Evolutionary conservation across 2,113 vertebrate species (phyloP).

Genomic region (Butorides virescens): DNA sequence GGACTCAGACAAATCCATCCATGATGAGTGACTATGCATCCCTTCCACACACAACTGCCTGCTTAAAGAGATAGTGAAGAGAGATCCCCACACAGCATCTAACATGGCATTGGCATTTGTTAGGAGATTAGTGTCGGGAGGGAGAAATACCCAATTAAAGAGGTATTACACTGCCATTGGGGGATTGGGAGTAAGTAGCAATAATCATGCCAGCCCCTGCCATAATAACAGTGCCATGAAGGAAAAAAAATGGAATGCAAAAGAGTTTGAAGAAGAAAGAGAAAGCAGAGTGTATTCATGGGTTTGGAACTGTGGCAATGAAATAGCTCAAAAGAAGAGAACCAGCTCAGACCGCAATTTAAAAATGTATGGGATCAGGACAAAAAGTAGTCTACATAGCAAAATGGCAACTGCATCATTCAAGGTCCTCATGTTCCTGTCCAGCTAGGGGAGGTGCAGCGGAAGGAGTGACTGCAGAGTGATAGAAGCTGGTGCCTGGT

Average conservation of each 20-base stretch:
- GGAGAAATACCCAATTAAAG: slow-evolving; percentile 64
- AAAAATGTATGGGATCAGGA: slow-evolving; percentile 1
- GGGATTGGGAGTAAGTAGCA: slow-evolving; percentile 34
- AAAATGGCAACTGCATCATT: background rate
- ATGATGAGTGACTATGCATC: slow-evolving; percentile 48
- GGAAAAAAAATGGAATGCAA: slow-evolving; percentile 14
- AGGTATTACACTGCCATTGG: slow-evolving; percentile 42
- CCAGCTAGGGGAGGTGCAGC: background rate
- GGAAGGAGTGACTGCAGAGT: background rate
- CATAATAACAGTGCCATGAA: background rate
- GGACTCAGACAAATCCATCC: slow-evolving; percentile 65
- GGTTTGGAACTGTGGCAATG: background rate
- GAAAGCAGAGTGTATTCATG: background rate
- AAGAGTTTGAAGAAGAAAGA: slow-evolving; percentile 22
- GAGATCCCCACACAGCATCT: slow-evolving; percentile 65
- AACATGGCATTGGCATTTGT: slow-evolving; percentile 25
- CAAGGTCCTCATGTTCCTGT: background rate
- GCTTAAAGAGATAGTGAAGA: slow-evolving; percentile 56
- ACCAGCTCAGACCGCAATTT: slow-evolving; percentile 6
- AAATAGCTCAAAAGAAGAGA: slow-evolving; percentile 4
- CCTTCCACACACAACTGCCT: slow-evolving; percentile 42
- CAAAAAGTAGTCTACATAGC: background rate
- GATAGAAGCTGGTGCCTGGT: background rate
- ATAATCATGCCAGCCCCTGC: slow-evolving; percentile 38
- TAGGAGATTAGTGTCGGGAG: slow-evolving; percentile 63